Percentiles rank a stretch among this genome's conserved stretches.
phyloP scores from a whole-genome alignment of 1,140 invertebrate species.

The Drosophila sechellia region DNA sequence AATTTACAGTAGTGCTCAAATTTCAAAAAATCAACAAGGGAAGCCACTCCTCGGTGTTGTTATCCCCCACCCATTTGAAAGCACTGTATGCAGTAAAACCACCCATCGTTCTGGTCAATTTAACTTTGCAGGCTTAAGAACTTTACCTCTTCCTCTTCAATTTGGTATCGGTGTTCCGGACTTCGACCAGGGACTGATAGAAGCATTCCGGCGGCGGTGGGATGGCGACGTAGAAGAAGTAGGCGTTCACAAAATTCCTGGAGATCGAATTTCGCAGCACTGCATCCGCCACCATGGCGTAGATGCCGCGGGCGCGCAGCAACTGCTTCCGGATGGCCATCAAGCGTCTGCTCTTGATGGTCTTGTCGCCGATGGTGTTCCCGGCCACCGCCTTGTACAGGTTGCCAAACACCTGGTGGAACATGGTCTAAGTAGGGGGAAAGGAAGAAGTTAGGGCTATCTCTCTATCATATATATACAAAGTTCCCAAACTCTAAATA shows the following conservation, averaged over 20 bases:
- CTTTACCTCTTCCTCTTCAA: not conserved
- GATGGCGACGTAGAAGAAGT: slow-evolving; percentile 9
- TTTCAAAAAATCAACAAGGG: slow-evolving; percentile 26
- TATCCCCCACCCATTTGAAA: slow-evolving; percentile 3
- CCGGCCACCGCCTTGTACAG: slow-evolving; percentile 1
- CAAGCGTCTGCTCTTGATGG: not conserved
- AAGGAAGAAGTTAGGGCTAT: not conserved
- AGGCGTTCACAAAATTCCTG: not conserved
- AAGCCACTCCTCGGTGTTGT: slow-evolving; percentile 9
- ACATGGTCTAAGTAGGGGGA: slow-evolving; percentile 17
- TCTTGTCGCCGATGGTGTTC: slow-evolving; percentile 1
- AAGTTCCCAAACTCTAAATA: too few relatives aligned
- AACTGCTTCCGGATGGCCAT: slow-evolving; percentile 32
- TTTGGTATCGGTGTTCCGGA: not conserved
- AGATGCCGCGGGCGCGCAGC: slow-evolving; percentile 19
- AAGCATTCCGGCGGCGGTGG: not conserved
- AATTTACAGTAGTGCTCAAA: slow-evolving; percentile 71
- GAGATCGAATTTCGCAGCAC: slow-evolving; percentile 2
- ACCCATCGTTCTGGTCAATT: slow-evolving; percentile 54
- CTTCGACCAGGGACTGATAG: not conserved
- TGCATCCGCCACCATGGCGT: slow-evolving; percentile 7
- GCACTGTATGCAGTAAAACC: not conserved
- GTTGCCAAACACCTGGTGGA: slow-evolving; percentile 34
- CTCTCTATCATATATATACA: too few relatives aligned
- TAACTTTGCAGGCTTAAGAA: slow-evolving; percentile 42